Evolutionary conservation across 2,888 invertebrate genomes (phyloP), one percentile per base, ranked within the genome.

Genomic region (Amphimallon solstitiale): DNA sequence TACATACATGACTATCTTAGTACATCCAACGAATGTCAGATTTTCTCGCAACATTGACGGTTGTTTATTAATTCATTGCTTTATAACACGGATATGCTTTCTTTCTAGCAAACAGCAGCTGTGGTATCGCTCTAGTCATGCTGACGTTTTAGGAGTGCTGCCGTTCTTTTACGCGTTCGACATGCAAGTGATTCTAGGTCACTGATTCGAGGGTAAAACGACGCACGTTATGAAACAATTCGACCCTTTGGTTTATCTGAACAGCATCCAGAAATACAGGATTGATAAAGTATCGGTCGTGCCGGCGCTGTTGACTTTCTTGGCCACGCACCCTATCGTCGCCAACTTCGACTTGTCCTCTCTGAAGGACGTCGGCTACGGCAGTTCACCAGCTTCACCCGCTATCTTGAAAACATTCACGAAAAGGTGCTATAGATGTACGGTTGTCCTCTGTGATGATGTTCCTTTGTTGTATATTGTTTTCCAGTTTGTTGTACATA

Each of bases 321-420:
- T 87, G 48, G 82, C 83, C 9, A 84, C 85, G 70, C 80, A 83
- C 71, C 84, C 85, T 0, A 63, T 81, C 17, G 80, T 85, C 17
- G 70, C 72, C 2, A 76, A 80, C 12, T 85, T 79, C 71, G 83
- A 87, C 72, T 76, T 86, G 7, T 78, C 88, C 0, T 88, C 87
- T 1, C 76, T 94, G 1, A 84, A 86, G 71, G 84, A 85, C 21
- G 83, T 93, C 52, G 85, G 90, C 78, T 88, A 89, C 73, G 93
- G 92, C 1, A 93, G 93, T 1, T 93, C 94, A 0, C 91, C 93
- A 0, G 81, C 93, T 3, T 40, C 66, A 90, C 76, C 91, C 92
- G 0, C 88, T 89, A 17, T 84, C 89, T 54, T 67, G 45, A 51
- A 69, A 2, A 54, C 48, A n/a, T 46, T 68, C 7, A 51, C 45